Evolutionary conservation across 1,140 invertebrate genomes (phyloP), one percentile per base, ranked within the genome.

Genomic region (Formica selysi): DNA sequence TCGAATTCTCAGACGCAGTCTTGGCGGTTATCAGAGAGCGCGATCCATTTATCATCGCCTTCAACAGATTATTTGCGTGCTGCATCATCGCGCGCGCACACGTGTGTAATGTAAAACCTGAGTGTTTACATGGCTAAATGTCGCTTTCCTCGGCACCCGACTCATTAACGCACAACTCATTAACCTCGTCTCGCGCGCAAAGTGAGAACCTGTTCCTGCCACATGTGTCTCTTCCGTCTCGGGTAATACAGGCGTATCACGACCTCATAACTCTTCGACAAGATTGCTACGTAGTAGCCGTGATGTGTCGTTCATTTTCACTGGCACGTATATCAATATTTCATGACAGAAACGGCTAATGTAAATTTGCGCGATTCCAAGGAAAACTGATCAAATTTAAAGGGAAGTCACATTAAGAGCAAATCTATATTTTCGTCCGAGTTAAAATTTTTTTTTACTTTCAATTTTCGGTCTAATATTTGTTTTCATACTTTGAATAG

Each of bases 131-230:
- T 38, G 79, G 54, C 54, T 74, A 83, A 83, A 81, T 81, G 79
- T 83, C 79, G 79, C 61, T 83, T 83, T 83, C 68, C 54, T 48
- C 79, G 13, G 38, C 79, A 73, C 51, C 79, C 79, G n/a, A 73
- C 79, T 83, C 79, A 83, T 83, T 83, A 83, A 83, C 68, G 79
- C 54, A 62, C 79, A 44, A 83, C 79, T 83, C 79, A 83, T 83
- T 83, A 74, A 83, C 54, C 61, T 44, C 26, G 68, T 54, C 48
- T 83, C 79, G 6, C 79, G 67, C 44, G 48, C 79, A 61, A 83
- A 83, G 79, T 74, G 79, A 83, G 79, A 83, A 83, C 79, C 79
- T 83, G 79, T 83, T 83, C 29, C 67, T 7, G 41, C 68, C 26
- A 29, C 79, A n/a, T 38, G 68, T 36, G 59, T 38, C 48, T 51